A percentile compares a stretch with the other conserved stretches of the same genome.
Evolutionary conservation across 2,113 vertebrate species (phyloP).

Genomic region (Crotalus helleri): DNA sequence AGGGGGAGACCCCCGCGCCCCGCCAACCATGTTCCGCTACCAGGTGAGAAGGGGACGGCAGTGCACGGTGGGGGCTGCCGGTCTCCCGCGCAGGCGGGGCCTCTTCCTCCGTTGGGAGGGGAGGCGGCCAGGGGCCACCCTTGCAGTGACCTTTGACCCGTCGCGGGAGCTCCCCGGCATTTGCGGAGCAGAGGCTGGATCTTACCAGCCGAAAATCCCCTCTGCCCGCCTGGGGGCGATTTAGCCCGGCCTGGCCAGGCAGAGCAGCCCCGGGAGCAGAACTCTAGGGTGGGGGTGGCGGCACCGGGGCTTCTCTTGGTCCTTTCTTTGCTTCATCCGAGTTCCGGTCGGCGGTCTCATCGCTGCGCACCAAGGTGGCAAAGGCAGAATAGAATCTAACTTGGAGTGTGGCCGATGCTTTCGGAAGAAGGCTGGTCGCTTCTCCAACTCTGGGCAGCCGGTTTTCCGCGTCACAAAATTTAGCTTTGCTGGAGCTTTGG

Average conservation of each 20-base stretch:
- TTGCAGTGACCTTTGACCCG: constrained; percentile 21
- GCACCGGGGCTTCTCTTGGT: not conserved
- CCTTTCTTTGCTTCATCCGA: not conserved
- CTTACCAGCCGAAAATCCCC: not conserved
- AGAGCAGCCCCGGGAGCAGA: not conserved
- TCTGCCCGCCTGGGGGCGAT: not conserved
- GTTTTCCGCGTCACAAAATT: not conserved
- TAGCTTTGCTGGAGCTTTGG: not conserved
- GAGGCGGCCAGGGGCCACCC: not conserved
- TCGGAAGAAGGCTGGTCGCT: not conserved
- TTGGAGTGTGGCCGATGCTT: not conserved
- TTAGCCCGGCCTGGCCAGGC: not conserved
- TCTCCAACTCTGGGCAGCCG: not conserved
- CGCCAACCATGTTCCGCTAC: constrained; percentile 68
- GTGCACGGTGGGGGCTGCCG: not conserved
- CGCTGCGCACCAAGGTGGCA: not conserved
- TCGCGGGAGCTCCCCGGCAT: not conserved
- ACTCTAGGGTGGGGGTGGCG: not conserved
- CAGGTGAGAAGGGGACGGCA: constrained; percentile 55
- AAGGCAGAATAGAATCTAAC: not conserved
- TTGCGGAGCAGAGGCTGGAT: not conserved
- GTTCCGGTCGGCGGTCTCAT: not conserved
- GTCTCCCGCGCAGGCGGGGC: not conserved
- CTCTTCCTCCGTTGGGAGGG: not conserved
- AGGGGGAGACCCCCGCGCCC: constrained; percentile 44